Evolutionary conservation across 1,140 invertebrate genomes (phyloP).

Genomic region (Lepeophtheirus salmonis): DNA sequence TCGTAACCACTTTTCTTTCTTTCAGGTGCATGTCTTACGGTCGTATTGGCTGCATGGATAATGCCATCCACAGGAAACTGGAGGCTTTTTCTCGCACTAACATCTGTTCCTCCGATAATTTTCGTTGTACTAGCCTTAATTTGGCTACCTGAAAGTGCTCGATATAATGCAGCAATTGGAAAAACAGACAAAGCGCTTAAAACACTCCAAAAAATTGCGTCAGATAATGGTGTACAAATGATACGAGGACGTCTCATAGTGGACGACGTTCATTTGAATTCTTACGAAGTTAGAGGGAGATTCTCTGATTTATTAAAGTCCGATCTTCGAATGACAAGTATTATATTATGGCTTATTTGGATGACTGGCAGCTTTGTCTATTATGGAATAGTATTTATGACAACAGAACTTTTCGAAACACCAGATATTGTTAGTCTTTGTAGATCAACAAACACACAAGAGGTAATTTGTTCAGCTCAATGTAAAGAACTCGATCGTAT

Average conservation of each 20-base stretch:
- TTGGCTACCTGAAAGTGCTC: constrained; percentile 30
- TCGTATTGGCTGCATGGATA: constrained; percentile 65
- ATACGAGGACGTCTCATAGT: constrained; percentile 65
- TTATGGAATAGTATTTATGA: constrained; percentile 84
- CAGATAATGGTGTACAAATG: constrained; percentile 74
- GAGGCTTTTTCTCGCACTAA: constrained; percentile 69
- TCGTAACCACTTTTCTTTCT: neutral
- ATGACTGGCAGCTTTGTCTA: constrained; percentile 87
- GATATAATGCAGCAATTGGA: constrained; percentile 64
- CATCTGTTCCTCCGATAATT: constrained; percentile 61
- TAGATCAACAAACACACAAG: neutral
- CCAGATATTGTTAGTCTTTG: constrained; percentile 19
- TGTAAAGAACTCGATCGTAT: constrained; percentile 22
- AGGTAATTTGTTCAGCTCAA: constrained; percentile 15
- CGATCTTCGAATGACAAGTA: constrained; percentile 56
- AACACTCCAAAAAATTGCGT: constrained; percentile 61
- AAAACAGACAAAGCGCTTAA: constrained; percentile 61
- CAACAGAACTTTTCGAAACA: constrained; percentile 69
- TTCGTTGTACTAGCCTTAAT: constrained; percentile 34
- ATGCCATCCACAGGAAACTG: constrained; percentile 73
- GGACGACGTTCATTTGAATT: constrained; percentile 35
- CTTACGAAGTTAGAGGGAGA: constrained; percentile 36
- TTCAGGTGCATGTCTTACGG: constrained; percentile 58
- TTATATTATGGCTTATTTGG: constrained; percentile 84
- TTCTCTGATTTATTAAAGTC: constrained; percentile 56